Evolutionary conservation across 2,888 invertebrate genomes (phyloP).

Genomic region (Drosophila incognita): DNA sequence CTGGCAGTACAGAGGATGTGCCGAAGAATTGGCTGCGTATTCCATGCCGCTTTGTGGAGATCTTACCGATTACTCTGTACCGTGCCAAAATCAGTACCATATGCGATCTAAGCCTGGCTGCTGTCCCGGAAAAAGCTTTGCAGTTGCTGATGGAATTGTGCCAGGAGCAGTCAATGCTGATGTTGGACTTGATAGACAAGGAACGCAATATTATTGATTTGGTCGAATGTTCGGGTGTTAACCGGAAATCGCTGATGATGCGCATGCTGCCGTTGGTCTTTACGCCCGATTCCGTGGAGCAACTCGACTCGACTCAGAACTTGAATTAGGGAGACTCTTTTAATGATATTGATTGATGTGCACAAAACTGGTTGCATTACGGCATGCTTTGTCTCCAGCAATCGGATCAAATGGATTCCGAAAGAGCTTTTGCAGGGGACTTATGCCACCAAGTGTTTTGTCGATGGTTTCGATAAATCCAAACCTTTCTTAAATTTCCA

Average conservation of each 20-base stretch:
- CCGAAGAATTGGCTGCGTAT: conserved; percentile 17
- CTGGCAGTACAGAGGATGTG: conserved; percentile 26
- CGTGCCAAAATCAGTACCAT: conserved; percentile 39
- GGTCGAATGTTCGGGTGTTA: conserved; percentile 7
- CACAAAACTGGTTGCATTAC: conserved; percentile 37
- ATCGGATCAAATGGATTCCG: conserved; percentile 22
- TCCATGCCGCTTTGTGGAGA: conserved; percentile 53
- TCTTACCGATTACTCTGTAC: conserved; percentile 45
- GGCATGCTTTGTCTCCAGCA: conserved; percentile 31
- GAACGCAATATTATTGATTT: conserved; percentile 32
- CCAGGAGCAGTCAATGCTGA: neutral
- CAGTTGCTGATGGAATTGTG: conserved; percentile 15
- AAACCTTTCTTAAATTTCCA: conserved; percentile 21
- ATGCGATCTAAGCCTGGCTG: conserved; percentile 31
- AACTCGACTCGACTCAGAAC: neutral
- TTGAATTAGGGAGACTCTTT: conserved; percentile 32
- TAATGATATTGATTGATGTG: conserved; percentile 29
- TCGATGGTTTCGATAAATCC: conserved; percentile 50
- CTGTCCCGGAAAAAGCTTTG: conserved; percentile 30
- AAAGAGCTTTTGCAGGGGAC: neutral
- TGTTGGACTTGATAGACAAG: conserved; percentile 24
- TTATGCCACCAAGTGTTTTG: conserved; percentile 53
- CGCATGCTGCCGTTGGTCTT: conserved; percentile 46
- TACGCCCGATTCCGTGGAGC: conserved; percentile 1
- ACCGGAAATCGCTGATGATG: conserved; percentile 24